Conservation (phyloP, 2,797 vertebrate species). For the Eulemur mongoz region DNA sequence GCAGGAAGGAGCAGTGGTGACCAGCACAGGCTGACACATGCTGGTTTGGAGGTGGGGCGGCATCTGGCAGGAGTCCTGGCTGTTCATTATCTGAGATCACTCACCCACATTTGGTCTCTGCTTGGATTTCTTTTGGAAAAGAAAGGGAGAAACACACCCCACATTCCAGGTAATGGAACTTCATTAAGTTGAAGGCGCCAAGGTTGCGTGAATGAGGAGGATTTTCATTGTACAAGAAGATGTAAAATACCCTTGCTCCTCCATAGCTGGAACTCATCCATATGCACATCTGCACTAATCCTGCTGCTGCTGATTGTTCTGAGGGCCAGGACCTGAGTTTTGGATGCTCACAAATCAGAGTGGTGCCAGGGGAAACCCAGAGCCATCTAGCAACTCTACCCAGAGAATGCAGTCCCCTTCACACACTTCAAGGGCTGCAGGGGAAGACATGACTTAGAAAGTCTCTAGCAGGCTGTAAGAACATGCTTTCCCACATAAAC, state of each 20-base stretch:
- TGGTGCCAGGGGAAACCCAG: conserved; percentile 48
- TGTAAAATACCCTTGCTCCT: neutral
- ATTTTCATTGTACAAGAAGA: conserved; percentile 2
- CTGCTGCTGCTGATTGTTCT: neutral
- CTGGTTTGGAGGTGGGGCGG: neutral
- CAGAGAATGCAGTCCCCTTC: neutral
- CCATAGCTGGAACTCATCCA: neutral
- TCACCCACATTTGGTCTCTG: neutral
- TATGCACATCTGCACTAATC: neutral
- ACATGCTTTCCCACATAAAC: conserved; percentile 58
- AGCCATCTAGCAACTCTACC: neutral
- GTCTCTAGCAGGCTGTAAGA: neutral
- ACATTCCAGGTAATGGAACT: conserved; percentile 12
- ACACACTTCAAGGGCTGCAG: neutral
- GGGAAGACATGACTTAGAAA: conserved; percentile 19
- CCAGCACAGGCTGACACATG: neutral
- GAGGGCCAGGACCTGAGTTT: conserved; percentile 1
- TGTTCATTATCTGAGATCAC: neutral
- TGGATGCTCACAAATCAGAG: neutral
- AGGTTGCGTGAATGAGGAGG: neutral
- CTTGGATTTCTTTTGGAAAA: neutral
- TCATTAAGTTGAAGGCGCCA: neutral
- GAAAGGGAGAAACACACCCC: neutral
- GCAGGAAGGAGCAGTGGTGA: neutral
- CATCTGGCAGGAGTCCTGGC: neutral